A percentile compares a stretch with the other conserved stretches of the same genome.
Evolutionary conservation across 92 coral and sea anemone genomes (phyloP).

Genomic region (Actinostola sp.): DNA sequence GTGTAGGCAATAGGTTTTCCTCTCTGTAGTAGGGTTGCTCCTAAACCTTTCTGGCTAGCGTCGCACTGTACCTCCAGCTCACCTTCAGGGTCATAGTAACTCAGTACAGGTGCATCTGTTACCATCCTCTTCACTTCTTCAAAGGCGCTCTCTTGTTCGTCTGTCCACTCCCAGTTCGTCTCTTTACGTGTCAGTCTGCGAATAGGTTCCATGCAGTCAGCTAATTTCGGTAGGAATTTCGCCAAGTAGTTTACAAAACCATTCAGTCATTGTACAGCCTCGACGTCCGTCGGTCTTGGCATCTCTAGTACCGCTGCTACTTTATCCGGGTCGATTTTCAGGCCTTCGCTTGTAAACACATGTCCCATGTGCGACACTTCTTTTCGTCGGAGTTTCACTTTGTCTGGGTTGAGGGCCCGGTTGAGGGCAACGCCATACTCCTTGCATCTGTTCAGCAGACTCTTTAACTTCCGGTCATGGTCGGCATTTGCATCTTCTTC

Average conservation of each 20-base stretch:
- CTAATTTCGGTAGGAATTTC: conserved; percentile 39
- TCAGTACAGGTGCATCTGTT: conserved; percentile 33
- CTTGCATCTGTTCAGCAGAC: conserved; percentile 49
- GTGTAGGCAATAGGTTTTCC: conserved; percentile 46
- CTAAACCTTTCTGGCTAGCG: conserved; percentile 32
- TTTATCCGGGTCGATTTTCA: conserved; percentile 53
- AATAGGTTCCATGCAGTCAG: conserved; percentile 47
- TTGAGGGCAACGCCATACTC: conserved; percentile 46
- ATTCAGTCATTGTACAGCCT: conserved; percentile 39
- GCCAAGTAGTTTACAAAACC: conserved; percentile 52
- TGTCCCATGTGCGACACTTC: conserved; percentile 60
- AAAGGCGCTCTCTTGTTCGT: conserved; percentile 39
- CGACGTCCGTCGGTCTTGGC: conserved; percentile 49
- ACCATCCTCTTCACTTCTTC: conserved; percentile 31
- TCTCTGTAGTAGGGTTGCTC: conserved; percentile 32
- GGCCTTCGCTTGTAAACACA: conserved; percentile 26
- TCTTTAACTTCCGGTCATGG: conserved; percentile 34
- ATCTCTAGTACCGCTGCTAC: conserved; percentile 49
- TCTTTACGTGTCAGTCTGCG: conserved; percentile 38
- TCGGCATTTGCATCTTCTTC: conserved; percentile 30
- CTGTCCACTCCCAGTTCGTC: conserved; percentile 32
- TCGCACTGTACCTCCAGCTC: conserved; percentile 40
- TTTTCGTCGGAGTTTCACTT: conserved; percentile 37
- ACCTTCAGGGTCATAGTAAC: conserved; percentile 38
- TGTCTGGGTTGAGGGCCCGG: no score